phyloP scores from a whole-genome alignment of 2,888 invertebrate genomes.

The Coremacera marginata region DNA sequence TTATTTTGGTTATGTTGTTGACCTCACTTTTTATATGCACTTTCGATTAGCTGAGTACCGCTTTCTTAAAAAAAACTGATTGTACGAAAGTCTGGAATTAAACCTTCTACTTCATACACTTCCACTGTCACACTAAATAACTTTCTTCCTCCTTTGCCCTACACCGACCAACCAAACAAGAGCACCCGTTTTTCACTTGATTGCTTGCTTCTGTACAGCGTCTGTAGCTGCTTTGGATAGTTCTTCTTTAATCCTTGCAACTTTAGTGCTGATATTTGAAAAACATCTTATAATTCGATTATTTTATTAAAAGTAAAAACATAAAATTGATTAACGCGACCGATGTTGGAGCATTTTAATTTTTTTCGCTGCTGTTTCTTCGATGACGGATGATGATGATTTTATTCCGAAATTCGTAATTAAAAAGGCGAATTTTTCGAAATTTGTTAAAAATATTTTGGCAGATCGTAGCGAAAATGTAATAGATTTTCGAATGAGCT shows the following conservation, averaged over 20 bases:
- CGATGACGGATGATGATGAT: constrained; percentile 29
- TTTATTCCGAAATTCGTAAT: constrained; percentile 22
- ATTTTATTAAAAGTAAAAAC: background rate
- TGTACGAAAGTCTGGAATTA: background rate
- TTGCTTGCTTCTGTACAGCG: background rate
- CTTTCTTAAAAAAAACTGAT: background rate
- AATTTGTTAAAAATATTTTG: background rate
- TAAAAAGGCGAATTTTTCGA: background rate
- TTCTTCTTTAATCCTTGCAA: background rate
- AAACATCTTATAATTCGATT: background rate
- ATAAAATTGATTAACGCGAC: constrained; percentile 32
- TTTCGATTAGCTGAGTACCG: background rate
- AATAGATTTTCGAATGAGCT: too few species aligned
- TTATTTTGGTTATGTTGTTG: too few species aligned
- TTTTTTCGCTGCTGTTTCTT: background rate
- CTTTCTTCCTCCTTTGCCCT: background rate
- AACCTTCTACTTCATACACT: constrained; percentile 1
- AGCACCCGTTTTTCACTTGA: background rate
- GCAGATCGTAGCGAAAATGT: background rate
- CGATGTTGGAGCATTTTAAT: constrained; percentile 20
- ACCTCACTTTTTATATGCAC: background rate
- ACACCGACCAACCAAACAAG: too few species aligned
- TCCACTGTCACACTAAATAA: background rate
- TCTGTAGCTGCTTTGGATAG: background rate
- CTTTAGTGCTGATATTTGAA: background rate